Evolutionary conservation across 2,888 invertebrate genomes (phyloP).

Genomic region (Eucera pruinosa): DNA sequence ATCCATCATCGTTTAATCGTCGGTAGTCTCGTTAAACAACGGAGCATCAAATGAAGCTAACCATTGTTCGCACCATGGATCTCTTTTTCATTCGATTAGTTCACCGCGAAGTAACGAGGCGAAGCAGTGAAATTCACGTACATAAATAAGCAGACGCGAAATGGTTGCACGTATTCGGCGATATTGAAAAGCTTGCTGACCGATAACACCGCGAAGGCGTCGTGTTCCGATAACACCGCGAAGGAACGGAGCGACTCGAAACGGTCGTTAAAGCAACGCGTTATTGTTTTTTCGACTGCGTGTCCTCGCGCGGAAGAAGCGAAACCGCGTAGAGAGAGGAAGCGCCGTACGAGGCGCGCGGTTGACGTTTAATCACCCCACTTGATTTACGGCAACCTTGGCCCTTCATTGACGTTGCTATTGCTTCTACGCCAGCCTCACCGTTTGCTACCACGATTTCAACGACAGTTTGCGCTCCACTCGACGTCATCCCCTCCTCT

Average conservation of each 20-base stretch:
- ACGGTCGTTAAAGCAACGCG: slow-evolving; percentile 78
- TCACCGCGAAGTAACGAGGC: no score
- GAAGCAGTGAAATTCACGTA: background rate
- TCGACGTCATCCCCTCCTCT: slow-evolving; percentile 65
- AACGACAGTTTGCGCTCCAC: slow-evolving; percentile 73
- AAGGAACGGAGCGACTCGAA: slow-evolving; percentile 76
- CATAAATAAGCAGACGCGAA: no score
- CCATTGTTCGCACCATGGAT: no score
- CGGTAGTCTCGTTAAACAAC: no score
- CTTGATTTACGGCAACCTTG: slow-evolving; percentile 81
- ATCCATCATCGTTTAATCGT: no score
- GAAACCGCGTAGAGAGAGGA: slow-evolving; percentile 68
- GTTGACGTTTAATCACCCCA: slow-evolving; percentile 82
- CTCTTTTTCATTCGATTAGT: no score
- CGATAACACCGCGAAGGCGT: slow-evolving; percentile 46
- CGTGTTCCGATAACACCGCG: slow-evolving; percentile 73
- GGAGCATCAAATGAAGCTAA: no score
- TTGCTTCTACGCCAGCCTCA: slow-evolving; percentile 61
- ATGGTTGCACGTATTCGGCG: no score
- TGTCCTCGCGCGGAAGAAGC: slow-evolving; percentile 58
- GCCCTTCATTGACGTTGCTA: slow-evolving; percentile 68
- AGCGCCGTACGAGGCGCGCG: slow-evolving; percentile 64
- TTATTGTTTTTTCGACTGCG: slow-evolving; percentile 80
- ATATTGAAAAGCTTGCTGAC: slow-evolving; percentile 31
- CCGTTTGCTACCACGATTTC: slow-evolving; percentile 53